Percentiles rank a stretch among this genome's conserved stretches.
Conservation (phyloP, 2,888 invertebrate species). For the Thalpophila matura region DNA sequence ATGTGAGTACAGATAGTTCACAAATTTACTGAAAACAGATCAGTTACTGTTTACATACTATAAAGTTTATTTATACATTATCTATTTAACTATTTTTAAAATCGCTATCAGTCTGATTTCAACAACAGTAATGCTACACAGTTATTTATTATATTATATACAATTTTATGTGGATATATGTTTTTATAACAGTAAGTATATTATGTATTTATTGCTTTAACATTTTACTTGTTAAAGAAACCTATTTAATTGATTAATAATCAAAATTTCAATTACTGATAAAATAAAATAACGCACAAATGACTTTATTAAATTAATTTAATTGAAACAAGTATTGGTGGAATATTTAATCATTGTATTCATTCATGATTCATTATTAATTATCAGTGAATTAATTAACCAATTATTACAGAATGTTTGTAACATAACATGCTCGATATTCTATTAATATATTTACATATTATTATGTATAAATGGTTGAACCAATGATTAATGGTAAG, state of each 20-base stretch:
- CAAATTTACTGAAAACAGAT: conserved; percentile 47
- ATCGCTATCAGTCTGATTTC: conserved; percentile 86
- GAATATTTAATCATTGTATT: no score
- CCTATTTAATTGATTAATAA: background rate
- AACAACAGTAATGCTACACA: conserved; percentile 75
- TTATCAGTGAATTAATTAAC: background rate
- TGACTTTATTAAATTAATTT: no score
- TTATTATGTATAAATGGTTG: no score
- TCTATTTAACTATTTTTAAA: conserved; percentile 67
- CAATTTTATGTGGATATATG: conserved; percentile 38
- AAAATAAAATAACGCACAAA: no score
- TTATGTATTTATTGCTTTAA: conserved; percentile 2
- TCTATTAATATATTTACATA: no score
- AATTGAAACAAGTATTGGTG: no score
- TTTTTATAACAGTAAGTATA: background rate
- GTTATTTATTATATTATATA: conserved; percentile 61
- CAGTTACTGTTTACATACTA: conserved; percentile 22
- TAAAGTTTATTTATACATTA: conserved; percentile 44
- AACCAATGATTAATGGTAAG: no score
- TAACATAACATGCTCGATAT: no score
- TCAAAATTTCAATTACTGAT: background rate
- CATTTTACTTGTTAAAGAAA: no score
- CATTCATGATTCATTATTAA: background rate
- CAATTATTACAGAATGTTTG: background rate
- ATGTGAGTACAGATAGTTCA: conserved; percentile 32